Percentiles rank a stretch among this genome's conserved stretches.
These are phyloP conservation scores for Loriculus beryllinus DNA, from an alignment of 2,797 vertebrate genomes.

Conservation along the genomic window DNA sequence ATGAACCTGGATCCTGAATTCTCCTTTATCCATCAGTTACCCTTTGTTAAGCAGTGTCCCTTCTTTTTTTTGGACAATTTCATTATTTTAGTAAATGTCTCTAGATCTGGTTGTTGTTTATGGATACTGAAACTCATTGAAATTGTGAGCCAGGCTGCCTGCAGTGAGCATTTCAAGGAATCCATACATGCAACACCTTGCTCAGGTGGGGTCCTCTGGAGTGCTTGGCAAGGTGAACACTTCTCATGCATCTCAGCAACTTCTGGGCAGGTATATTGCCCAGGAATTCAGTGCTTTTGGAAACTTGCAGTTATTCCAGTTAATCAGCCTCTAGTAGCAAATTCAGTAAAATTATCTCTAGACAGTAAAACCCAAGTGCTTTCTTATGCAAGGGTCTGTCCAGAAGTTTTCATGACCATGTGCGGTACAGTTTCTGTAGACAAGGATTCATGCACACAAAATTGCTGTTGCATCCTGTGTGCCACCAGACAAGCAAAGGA, in stretches of 20 bases:
- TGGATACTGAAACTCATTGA: neutral
- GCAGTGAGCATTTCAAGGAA: neutral
- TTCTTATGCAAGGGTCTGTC: neutral
- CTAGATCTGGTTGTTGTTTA: neutral
- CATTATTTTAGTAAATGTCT: neutral
- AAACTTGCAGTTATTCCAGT: neutral
- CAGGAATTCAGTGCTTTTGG: neutral
- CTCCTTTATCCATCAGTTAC: neutral
- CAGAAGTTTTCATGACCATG: neutral
- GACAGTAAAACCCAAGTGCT: neutral
- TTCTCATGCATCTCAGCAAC: neutral
- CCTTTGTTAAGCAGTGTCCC: neutral
- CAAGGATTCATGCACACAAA: accelerated
- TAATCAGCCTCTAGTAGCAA: neutral
- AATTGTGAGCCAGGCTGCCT: neutral
- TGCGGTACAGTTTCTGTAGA: neutral
- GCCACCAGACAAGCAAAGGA: neutral
- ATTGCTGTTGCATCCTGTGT: neutral
- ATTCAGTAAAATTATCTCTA: neutral
- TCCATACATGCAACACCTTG: neutral
- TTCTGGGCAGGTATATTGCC: neutral
- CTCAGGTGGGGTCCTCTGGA: neutral
- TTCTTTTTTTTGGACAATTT: neutral
- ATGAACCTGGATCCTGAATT: neutral
- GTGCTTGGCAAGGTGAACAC: neutral